Base-by-base conservation (phyloP, 2,888 invertebrate genomes). In the Pecten maximus region DNA sequence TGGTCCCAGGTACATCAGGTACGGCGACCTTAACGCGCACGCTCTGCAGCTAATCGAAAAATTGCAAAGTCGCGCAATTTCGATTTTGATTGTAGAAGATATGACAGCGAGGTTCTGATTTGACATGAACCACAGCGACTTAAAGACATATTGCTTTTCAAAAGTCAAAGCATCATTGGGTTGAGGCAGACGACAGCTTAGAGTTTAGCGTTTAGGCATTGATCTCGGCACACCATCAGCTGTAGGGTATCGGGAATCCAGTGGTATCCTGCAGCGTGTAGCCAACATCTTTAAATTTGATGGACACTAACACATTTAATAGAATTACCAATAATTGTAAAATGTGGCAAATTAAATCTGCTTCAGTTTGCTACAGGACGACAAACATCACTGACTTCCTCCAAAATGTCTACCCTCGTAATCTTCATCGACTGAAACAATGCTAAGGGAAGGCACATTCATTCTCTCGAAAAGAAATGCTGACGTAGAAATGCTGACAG, bases 251-350 rank as follows among this genome's bases (percentile, higher is more conserved):
- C 35, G 10, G 15, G 8, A 74, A 23, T 28, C 35, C 23, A 19
- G 35, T 28, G 74, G 0, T 74, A 2, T 74, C 74, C 74, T 74
- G 35, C 35, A 74, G 74, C 28, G 74, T 28, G 35, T 35, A 23
- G 54, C 23, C 54, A 54, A 19, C 8, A 19, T 28, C 74, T 35
- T 74, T 10, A 74, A 74, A 74, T 74, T 74, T 6, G 35, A 74
- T 74, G 35, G 74, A 74, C 28, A 74, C 28, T 10, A 12, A 8
- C 0, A 16, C 74, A 35, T 74, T 74, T 74, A 74, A 74, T 74
- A 28, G 74, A 74, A 74, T 74, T 74, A 74, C 6, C 74, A 35
- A 74, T 74, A 35, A 74, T 74, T 74, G 74, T 74, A 74, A 74
- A 74, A 74, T 74, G 35, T 74, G 28, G 35, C 74, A 74, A 74